Conservation (phyloP, 2,888 invertebrate species). For the Chydorus sphaericus region DNA sequence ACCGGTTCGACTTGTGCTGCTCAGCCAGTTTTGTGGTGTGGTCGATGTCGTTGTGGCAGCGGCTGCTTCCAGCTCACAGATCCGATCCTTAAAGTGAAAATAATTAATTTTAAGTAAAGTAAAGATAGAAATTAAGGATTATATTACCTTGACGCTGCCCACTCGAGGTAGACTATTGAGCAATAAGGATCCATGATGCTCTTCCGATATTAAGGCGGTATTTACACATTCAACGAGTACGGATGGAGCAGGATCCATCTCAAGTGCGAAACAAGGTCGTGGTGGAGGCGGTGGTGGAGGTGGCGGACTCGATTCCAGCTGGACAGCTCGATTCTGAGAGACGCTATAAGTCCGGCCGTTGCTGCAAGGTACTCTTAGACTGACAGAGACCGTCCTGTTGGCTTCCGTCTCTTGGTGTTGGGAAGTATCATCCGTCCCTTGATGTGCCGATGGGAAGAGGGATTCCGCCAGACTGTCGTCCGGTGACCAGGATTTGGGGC, state of each 20-base stretch:
- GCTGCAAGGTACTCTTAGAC: slow-evolving; percentile 69
- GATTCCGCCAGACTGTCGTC: slow-evolving; percentile 46
- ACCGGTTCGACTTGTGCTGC: slow-evolving; percentile 28
- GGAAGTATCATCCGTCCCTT: neutral
- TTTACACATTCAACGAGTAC: slow-evolving; percentile 19
- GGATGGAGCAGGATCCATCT: neutral
- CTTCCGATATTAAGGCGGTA: slow-evolving; percentile 1
- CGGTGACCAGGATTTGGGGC: slow-evolving; percentile 60
- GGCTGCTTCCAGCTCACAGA: slow-evolving; percentile 49
- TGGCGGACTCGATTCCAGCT: slow-evolving; percentile 8
- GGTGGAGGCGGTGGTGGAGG: slow-evolving; percentile 10
- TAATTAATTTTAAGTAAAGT: no score
- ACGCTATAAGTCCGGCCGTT: slow-evolving; percentile 77
- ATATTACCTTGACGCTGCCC: slow-evolving; percentile 50
- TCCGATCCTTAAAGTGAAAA: no score
- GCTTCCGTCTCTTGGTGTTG: neutral
- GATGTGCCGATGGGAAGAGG: slow-evolving; percentile 29
- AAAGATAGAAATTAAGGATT: no score
- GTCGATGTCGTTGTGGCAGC: slow-evolving; percentile 19
- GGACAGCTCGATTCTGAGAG: slow-evolving; percentile 73
- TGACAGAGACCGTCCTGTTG: slow-evolving; percentile 26
- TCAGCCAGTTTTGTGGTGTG: no score
- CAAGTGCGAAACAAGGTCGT: slow-evolving; percentile 1
- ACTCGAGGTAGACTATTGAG: slow-evolving; percentile 23
- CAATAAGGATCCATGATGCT: no score